Evolutionary conservation across 1,140 invertebrate genomes (phyloP), one percentile per base, ranked within the genome.

Genomic region (Ceratina australensis): DNA sequence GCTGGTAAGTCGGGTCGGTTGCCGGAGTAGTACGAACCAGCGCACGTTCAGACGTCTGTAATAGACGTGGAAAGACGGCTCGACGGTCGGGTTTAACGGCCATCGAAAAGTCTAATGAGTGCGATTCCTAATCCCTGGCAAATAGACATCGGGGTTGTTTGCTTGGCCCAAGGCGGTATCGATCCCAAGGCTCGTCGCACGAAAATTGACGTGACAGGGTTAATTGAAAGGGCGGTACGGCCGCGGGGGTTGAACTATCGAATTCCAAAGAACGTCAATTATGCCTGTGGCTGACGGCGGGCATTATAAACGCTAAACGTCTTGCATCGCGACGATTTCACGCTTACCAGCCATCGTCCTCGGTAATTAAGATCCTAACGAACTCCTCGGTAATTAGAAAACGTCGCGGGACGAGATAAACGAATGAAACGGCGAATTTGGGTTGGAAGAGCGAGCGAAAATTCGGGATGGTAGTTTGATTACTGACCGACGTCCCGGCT

Each of bases 81-180:
- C n/a, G 26, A 15, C 5, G 18, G 20, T 22, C 47, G 49, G 3
- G 15, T 16, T 49, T 65, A 66, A 72, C 20, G 68, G 50, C 42
- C 56, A 59, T 73, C 47, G 47, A 73, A 66, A 79, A 65, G 42
- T 57, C 12, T 76, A 79, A 79, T 22, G 64, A 79, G 65, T 42
- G 20, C 26, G 50, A 52, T 79, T 78, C 47, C 71, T 74, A 61
- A 60, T 74, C 63, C 42, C 47, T 54, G 47, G 18, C 12, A 64
- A 52, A 68, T 64, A 28, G 78, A 76, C 78, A 28, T 56, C 28
- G 22, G 47, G 54, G 72, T 60, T 50, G 49, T 79, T 79, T 68
- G 33, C 28, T 1, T 12, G 10, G 57, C 65, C 64, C 7, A 10
- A 28, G 57, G 72, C 56, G 57, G 22, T 75, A 79, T 79, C 78